Evolutionary conservation across 2,113 vertebrate species (phyloP).

Genomic region (Sphyrna mokarran): DNA sequence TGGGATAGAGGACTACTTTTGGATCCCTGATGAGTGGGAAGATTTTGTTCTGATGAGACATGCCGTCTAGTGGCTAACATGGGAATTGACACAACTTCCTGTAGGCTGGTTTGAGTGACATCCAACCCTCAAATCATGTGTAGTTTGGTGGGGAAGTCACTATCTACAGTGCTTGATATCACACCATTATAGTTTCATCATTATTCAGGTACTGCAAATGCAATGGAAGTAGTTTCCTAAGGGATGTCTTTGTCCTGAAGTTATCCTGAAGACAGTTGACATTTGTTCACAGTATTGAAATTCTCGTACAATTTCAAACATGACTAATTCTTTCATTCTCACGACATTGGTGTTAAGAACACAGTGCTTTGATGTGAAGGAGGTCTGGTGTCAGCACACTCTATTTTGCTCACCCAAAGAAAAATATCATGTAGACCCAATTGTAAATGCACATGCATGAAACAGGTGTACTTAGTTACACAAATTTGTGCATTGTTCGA

Average conservation of each 20-base stretch:
- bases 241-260: background rate
- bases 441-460: background rate
- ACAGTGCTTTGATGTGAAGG: background rate
- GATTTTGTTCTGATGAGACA: background rate
- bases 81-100: background rate
- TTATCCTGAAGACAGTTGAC: background rate
- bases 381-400: background rate
- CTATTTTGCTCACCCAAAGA: background rate
- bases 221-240: background rate
- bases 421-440: background rate
- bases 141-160: background rate
- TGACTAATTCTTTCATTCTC: background rate
- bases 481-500: background rate
- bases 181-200: background rate
- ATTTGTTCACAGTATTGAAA: background rate
- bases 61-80: slow-evolving; percentile 5
- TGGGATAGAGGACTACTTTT: background rate
- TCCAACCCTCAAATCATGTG: background rate
- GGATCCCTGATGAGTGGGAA: background rate
- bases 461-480: background rate
- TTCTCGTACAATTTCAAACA: background rate
- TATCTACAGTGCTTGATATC: background rate
- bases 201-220: background rate
- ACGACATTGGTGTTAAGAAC: background rate
- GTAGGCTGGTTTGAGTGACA: background rate